Evolutionary conservation across 2,113 vertebrate genomes (phyloP).

Genomic region (Pogona vitticeps): DNA sequence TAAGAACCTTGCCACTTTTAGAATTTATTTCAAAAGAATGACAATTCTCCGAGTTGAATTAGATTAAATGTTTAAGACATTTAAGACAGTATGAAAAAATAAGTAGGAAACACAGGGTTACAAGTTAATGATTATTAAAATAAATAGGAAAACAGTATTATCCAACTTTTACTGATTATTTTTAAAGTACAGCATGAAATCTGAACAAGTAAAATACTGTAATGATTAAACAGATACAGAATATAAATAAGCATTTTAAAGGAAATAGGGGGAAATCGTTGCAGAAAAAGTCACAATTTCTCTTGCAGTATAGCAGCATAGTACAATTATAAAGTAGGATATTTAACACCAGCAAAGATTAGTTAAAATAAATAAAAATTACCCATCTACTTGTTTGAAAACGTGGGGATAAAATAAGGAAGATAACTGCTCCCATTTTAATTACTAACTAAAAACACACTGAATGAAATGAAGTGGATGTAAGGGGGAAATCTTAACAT

Average conservation of each 20-base stretch:
- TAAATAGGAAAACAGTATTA: not conserved
- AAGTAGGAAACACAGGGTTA: not conserved
- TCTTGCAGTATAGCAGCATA: too few relatives aligned
- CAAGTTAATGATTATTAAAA: not conserved
- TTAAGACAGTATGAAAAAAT: not conserved
- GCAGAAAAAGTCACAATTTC: too few relatives aligned
- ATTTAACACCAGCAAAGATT: not conserved
- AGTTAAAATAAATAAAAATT: not conserved
- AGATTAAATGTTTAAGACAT: not conserved
- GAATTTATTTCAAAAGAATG: not conserved
- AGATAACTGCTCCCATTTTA: not conserved
- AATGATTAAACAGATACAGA: not conserved
- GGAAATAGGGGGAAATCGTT: not conserved
- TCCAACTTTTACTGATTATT: not conserved
- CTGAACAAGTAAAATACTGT: too few relatives aligned
- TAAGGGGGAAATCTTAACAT: not conserved
- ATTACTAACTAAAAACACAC: not conserved
- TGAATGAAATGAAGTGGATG: not conserved
- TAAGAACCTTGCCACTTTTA: not conserved
- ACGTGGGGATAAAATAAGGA: not conserved
- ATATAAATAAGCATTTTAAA: not conserved
- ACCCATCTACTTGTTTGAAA: not conserved
- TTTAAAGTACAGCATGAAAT: not conserved
- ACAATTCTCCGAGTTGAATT: not conserved
- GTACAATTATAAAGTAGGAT: too few relatives aligned